These are phyloP conservation scores for Manis pentadactyla DNA, from an alignment of 2,797 vertebrate genomes.

Conservation along the genomic window DNA sequence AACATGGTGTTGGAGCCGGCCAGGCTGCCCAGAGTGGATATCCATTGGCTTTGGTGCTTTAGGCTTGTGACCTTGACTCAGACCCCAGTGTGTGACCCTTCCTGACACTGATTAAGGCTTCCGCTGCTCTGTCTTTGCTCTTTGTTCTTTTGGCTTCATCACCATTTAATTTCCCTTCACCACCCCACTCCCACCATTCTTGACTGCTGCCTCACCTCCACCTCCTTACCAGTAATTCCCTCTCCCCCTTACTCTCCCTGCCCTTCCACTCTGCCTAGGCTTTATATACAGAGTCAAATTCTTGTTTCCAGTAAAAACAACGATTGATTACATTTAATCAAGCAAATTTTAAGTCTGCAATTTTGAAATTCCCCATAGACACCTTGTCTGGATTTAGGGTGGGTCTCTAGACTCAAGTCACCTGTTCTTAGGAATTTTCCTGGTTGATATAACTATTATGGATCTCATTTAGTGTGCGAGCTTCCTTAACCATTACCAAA, in stretches of 20 bases:
- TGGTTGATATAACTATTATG: not conserved
- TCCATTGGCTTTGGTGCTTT: not conserved
- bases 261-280: not conserved
- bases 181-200: accelerated
- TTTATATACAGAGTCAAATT: not conserved
- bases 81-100: not conserved
- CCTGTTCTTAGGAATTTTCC: not conserved
- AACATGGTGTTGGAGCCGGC: not conserved
- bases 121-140: not conserved
- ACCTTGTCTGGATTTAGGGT: not conserved
- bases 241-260: not conserved
- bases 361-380: not conserved
- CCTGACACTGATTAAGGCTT: not conserved
- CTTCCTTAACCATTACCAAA: not conserved
- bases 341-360: not conserved
- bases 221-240: not conserved
- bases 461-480: not conserved
- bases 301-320: not conserved
- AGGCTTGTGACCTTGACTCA: not conserved
- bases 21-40: not conserved
- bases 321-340: not conserved
- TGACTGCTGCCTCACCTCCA: not conserved
- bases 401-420: not conserved
- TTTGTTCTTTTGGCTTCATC: not conserved
- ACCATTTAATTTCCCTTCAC: not conserved